Evolutionary conservation across 2,797 vertebrate species (phyloP), one percentile per base, ranked within the genome.

Genomic region (Microctenopoma steveboyesi): DNA sequence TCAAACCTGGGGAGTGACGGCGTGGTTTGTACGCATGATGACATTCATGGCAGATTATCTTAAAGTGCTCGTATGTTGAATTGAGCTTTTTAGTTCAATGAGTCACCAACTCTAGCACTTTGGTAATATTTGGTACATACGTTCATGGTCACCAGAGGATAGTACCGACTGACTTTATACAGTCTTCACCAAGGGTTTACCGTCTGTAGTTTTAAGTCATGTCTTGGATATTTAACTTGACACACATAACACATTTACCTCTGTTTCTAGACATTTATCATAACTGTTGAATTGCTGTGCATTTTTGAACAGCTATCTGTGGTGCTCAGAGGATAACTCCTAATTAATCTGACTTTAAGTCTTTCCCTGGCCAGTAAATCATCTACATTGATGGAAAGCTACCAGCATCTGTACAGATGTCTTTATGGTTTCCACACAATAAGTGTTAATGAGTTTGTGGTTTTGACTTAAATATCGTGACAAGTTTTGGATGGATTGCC

Each of bases 1-100:
- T 80, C 55, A 76, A 73, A 80, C 73, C 69, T 62, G 53, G 4
- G 62, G 52, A 71, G 42, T 65, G 72, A 70, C 69, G 30, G 39
- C 1, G 15, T 46, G 60, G 79, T 77, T 56, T 66, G 40, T 50
- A 30, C 75, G 64, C 62, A 54, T 56, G 40, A 63, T 58, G 40
- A 63, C 45, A 48, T 59, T 76, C 22, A 50, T 51, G 49, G 47
- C 48, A 43, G 14, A 43, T 22, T 46, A 6, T 50, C 61, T 40
- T 47, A 28, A 58, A 52, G 33, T 30, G 18, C 46, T 64, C 3
- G 62, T 18, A 16, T 43, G 11, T 33, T 28, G 4, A 35, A 6
- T 43, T 45, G 3, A 73, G 42, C 51, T 46, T n/a, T 66, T 39
- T 16, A n/a, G 49, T 16, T 13, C 4, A 12, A 18, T 4, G 28